Evolutionary conservation across 1,140 invertebrate genomes (phyloP).

Genomic region (Monochamus saltuarius): DNA sequence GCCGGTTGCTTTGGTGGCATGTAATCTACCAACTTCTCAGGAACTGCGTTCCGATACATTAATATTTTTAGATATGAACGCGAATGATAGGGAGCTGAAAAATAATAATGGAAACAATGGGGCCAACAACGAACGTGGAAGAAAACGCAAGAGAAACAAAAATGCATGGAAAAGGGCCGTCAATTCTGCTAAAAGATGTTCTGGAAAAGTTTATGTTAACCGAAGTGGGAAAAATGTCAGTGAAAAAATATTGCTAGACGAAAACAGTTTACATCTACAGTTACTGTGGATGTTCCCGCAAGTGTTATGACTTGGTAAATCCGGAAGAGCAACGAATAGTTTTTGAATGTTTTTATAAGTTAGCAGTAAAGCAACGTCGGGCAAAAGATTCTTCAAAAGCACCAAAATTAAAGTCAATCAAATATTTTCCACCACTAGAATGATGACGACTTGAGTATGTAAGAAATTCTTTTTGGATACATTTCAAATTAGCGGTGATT

Average conservation of each 20-base stretch:
- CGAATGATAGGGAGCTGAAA: no score
- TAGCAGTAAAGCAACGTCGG: not conserved
- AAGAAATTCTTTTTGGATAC: conserved; percentile 1
- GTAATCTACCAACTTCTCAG: no score
- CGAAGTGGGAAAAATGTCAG: no score
- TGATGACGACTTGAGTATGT: conserved; percentile 1
- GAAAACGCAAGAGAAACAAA: not conserved
- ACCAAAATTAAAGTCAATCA: not conserved
- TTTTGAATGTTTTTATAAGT: conserved; percentile 4
- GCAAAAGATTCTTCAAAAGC: not conserved
- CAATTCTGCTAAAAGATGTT: not conserved
- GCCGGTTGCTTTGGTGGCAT: no score
- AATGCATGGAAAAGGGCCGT: not conserved
- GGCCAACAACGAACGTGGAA: no score
- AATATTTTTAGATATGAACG: no score
- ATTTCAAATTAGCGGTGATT: conserved; percentile 19
- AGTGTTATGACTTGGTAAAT: not conserved
- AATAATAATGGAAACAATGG: no score
- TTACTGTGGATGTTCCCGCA: not conserved
- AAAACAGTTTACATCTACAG: not conserved
- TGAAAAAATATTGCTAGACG: not conserved
- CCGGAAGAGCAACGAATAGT: not conserved
- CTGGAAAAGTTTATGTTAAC: not conserved
- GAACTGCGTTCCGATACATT: no score
- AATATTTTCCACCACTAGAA: not conserved